phyloP scores from a whole-genome alignment of 2,797 vertebrate species.

The Mormyrus hasselquistii region DNA sequence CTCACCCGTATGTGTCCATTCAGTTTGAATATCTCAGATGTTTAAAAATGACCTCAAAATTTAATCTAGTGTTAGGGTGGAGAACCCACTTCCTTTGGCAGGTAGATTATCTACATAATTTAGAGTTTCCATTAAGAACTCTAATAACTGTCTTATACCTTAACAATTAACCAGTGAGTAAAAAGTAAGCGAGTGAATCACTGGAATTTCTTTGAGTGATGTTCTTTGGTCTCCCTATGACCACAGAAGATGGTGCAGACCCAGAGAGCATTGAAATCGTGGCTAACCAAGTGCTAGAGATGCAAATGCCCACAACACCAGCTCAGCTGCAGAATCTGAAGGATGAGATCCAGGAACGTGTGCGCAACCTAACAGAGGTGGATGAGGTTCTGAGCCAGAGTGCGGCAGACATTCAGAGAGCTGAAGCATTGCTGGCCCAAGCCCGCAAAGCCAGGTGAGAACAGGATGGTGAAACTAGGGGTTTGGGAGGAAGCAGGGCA shows the following conservation, averaged over 20 bases:
- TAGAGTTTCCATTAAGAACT: not conserved
- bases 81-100: not conserved
- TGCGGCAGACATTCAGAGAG: conserved; percentile 75
- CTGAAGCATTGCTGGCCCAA: conserved; percentile 77
- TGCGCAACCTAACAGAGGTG: conserved; percentile 82
- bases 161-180: not conserved
- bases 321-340: conserved; percentile 85
- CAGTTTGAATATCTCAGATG: not conserved
- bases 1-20: conserved; percentile 71
- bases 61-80: not conserved
- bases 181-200: not conserved
- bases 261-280: conserved; percentile 89
- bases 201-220: not conserved
- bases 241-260: conserved; percentile 87
- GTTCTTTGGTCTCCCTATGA: conserved; percentile 12
- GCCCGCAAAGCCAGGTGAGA: conserved; percentile 78
- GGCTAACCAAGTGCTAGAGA: conserved; percentile 85
- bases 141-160: not conserved
- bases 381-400: conserved; percentile 85
- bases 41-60: not conserved
- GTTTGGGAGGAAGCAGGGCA: not conserved
- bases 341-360: conserved; percentile 79
- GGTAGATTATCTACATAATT: not conserved
- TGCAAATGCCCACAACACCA: conserved; percentile 93
- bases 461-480: not conserved